These are phyloP conservation scores for Panthera uncia DNA, from an alignment of 2,113 vertebrate species.

Conservation along the genomic window DNA sequence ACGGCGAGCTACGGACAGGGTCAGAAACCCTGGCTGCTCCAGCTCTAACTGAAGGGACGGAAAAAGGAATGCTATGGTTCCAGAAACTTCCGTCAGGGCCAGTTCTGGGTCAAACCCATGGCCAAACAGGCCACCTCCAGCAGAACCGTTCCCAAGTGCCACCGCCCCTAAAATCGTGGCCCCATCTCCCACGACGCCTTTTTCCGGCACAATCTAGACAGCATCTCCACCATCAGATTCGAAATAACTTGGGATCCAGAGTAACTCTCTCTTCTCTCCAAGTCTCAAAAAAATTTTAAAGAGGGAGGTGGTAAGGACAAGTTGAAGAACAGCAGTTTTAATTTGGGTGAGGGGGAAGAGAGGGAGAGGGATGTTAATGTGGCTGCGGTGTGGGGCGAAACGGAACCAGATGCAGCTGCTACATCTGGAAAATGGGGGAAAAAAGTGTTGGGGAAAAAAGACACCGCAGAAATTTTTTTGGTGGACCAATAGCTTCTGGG, in stretches of 20 bases:
- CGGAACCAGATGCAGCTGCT: slow-evolving; percentile 76
- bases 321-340: slow-evolving; percentile 12
- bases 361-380: slow-evolving; percentile 51
- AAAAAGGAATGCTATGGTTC: slow-evolving; percentile 24
- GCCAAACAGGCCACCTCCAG: neutral
- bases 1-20: neutral
- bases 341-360: slow-evolving; percentile 44
- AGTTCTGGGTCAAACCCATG: slow-evolving; percentile 13
- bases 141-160: neutral
- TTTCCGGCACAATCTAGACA: neutral
- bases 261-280: slow-evolving; percentile 38
- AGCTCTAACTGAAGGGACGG: neutral
- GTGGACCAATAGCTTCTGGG: slow-evolving; percentile 38
- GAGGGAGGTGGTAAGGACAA: neutral
- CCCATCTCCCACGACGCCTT: neutral
- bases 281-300: neutral
- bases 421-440: slow-evolving; percentile 70
- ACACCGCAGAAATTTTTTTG: slow-evolving; percentile 31
- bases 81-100: slow-evolving; percentile 42
- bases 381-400: slow-evolving; percentile 71
- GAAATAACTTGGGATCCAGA: neutral
- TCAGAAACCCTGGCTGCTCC: neutral
- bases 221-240: neutral
- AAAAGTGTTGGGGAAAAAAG: neutral
- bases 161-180: neutral